Evolutionary conservation across 2,797 vertebrate genomes (phyloP), one percentile per base, ranked within the genome.

Genomic region (Myotis planiceps): DNA sequence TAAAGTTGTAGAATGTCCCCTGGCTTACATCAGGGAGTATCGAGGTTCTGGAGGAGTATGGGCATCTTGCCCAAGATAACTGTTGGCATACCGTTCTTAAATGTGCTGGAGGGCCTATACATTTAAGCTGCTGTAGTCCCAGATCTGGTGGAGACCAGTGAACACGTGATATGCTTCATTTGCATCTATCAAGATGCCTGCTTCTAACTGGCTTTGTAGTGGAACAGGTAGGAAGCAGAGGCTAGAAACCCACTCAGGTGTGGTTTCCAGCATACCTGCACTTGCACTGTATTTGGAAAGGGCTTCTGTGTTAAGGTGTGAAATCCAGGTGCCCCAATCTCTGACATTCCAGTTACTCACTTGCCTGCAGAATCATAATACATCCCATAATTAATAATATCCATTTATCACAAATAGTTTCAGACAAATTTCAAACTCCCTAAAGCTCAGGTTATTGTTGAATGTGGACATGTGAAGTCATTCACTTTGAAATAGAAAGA

Each of bases 401-500:
- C 66, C 69, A 80, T 83, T 79, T 45, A 53, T 79, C 60, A 76
- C 25, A 92, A 60, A 75, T 66, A 37, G 55, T 63, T 95, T 95
- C 87, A n/a, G 81, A 88, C 58, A 79, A 76, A 68, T 90, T 90
- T 94, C 19, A 45, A 85, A 66, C 49, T 88, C 74, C 53, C 39
- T 71, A 55, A 84, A 88, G 66, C 69, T 32, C 74, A 80, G 51
- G 82, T 69, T 90, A 63, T 65, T 90, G 53, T 32, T 78, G 53
- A 47, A 63, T 83, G 5, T 71, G 23, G 25, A 32, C 37, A 51
- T 14, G 25, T n/a, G 19, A 78, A 60, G 27, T 74, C 45, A 49
- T 89, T 84, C 19, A 76, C 39, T 80, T 88, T 85, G 49, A 95
- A 92, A 94, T 10, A 72, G 76, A 91, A 91, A 12, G 18, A 16